phyloP scores from a whole-genome alignment of 1,140 invertebrate genomes.

The Heliconius hermathena region DNA sequence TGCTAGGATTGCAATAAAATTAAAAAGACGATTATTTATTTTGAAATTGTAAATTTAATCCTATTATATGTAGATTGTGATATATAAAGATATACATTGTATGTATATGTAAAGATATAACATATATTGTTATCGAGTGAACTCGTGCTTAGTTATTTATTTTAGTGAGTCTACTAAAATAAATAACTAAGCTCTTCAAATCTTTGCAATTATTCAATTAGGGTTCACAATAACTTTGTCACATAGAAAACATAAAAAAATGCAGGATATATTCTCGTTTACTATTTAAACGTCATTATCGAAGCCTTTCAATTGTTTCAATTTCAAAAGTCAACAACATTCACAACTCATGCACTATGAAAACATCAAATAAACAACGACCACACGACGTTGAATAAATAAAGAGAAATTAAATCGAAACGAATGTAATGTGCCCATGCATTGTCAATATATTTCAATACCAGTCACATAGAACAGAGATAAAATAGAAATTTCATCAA shows the following conservation, averaged over 20 bases:
- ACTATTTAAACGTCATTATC: slow-evolving; percentile 12
- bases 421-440: slow-evolving; percentile 49
- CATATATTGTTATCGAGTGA: too few relatives aligned
- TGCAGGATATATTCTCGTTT: not conserved
- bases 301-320: slow-evolving; percentile 23
- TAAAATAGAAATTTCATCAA: not conserved
- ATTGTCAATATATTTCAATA: slow-evolving; percentile 68
- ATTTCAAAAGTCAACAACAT: slow-evolving; percentile 26
- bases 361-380: slow-evolving; percentile 34
- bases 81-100: too few relatives aligned
- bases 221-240: not conserved
- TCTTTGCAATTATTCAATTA: not conserved
- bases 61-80: too few relatives aligned
- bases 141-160: too few relatives aligned
- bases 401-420: slow-evolving; percentile 53
- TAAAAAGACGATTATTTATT: too few relatives aligned
- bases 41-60: too few relatives aligned
- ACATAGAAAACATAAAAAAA: not conserved
- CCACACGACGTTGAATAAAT: slow-evolving; percentile 41
- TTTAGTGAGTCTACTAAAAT: too few relatives aligned
- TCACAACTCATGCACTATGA: slow-evolving; percentile 34
- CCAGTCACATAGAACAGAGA: not conserved
- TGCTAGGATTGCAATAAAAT: too few relatives aligned
- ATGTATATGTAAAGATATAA: too few relatives aligned
- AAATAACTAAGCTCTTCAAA: not conserved